These are phyloP conservation scores for Tympanoctomys barrerae DNA, from an alignment of 2,797 vertebrate genomes.

Conservation along the genomic window DNA sequence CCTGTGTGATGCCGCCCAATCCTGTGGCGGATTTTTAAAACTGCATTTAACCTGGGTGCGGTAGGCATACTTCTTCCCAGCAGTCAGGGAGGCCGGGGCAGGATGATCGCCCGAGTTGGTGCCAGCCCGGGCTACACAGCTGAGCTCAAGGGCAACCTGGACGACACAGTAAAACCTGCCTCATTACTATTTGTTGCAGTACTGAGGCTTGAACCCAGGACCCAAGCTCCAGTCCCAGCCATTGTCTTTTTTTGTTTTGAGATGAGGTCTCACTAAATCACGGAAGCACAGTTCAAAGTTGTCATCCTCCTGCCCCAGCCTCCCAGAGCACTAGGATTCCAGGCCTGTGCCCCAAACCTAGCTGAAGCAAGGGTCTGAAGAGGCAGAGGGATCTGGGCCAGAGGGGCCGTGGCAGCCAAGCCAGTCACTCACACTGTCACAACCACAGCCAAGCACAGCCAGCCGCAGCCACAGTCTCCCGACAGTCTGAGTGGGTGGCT, in stretches of 20 bases:
- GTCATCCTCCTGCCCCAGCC: not conserved
- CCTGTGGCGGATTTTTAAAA: not conserved
- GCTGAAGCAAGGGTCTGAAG: not conserved
- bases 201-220: not conserved
- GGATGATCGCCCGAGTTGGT: not conserved
- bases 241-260: not conserved
- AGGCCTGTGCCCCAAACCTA: not conserved
- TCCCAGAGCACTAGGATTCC: not conserved
- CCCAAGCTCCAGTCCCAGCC: not conserved
- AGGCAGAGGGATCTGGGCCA: not conserved
- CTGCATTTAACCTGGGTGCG: not conserved
- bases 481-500: slow-evolving; percentile 64
- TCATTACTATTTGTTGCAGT: not conserved
- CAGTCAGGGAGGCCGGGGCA: not conserved
- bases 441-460: slow-evolving; percentile 37
- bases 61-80: not conserved
- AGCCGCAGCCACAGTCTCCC: slow-evolving; percentile 37
- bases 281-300: not conserved
- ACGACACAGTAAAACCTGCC: not conserved
- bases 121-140: not conserved
- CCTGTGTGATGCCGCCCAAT: not conserved
- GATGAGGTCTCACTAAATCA: not conserved
- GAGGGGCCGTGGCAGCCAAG: not conserved
- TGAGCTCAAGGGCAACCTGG: not conserved
- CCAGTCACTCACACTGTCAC: not conserved